Conservation (phyloP, 1,140 invertebrate species). For the Caenorhabditis tropicalis region DNA sequence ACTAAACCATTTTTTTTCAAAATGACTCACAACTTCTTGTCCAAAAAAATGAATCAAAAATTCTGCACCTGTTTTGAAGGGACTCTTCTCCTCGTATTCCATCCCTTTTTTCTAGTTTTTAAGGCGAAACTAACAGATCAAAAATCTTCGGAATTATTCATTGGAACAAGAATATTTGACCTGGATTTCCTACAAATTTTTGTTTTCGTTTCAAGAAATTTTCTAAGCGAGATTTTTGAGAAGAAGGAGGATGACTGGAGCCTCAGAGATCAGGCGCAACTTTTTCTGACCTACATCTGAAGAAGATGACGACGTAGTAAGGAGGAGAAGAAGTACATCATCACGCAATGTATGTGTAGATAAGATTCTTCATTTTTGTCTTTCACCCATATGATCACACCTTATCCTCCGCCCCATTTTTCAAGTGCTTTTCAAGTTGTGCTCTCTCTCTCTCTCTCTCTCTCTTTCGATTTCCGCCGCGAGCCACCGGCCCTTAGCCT, state of each 20-base stretch:
- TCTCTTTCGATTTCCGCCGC: too few species aligned
- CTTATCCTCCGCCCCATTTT: background rate
- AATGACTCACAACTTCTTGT: background rate
- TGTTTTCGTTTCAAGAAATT: background rate
- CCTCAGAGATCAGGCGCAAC: background rate
- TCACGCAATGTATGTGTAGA: background rate
- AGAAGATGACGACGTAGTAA: too few species aligned
- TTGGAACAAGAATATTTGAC: background rate
- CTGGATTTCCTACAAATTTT: background rate
- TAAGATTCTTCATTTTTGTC: constrained; percentile 1
- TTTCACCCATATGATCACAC: background rate
- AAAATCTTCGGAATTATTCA: background rate
- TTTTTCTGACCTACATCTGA: background rate
- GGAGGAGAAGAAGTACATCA: background rate
- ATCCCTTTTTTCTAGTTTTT: too few species aligned
- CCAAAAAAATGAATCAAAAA: background rate
- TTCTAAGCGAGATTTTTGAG: background rate
- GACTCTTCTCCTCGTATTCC: background rate
- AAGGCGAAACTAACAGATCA: background rate
- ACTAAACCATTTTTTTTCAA: too few species aligned
- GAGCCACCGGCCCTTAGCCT: too few species aligned
- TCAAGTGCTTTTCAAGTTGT: constrained; percentile 38
- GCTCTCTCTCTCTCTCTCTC: background rate
- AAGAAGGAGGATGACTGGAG: background rate
- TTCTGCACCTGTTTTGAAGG: background rate